Evolutionary conservation across 2,113 vertebrate species (phyloP), one percentile per base, ranked within the genome.

Genomic region (Phasianus colchicus): DNA sequence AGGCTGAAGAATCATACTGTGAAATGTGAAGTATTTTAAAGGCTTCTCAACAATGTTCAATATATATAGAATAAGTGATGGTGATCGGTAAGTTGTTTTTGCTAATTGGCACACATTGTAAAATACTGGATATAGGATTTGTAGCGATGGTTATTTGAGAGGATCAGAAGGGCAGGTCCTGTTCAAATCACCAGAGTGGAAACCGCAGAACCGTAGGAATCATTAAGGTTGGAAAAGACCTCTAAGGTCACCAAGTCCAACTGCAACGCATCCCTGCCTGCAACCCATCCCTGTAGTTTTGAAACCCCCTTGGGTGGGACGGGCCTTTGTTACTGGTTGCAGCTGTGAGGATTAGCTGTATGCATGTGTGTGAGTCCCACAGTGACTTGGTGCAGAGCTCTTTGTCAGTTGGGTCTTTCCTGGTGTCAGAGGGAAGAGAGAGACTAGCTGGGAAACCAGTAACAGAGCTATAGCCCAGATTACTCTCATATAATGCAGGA

Each of bases 301-400:
- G 76, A 72, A 86, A 34, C 57, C 40, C 6, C 32, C 6, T 1
- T 34, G 66, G 60, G 42, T 65, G 47, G 45, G 73, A 42, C 3
- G 42, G 38, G 29, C 9, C 32, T n/a, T 43, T 55, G 36, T 50
- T 60, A 42, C 61, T 67, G 64, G 81, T 38, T 72, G 32, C 25
- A 61, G 54, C 13, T 0, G 0, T 32, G 36, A 83, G 58, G 63
- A 73, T n/a, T 66, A 30, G 4, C 30, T 65, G 0, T 11, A 13
- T 4, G 11, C 4, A 27, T 24, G 12, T 11, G 42, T 64, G 64
- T 27, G 34, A 83, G 55, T 72, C 61, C 73, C 14, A 1, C 7
- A 3, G 1, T 1, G 42, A 34, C 36, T 27, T 16, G 42, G 13
- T 16, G 11, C 19, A 64, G 22, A 58, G 52, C 66, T 77, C 14